These are phyloP conservation scores for Craterocephalus amniculus DNA, from an alignment of 2,797 vertebrate species.

Conservation along the genomic window DNA sequence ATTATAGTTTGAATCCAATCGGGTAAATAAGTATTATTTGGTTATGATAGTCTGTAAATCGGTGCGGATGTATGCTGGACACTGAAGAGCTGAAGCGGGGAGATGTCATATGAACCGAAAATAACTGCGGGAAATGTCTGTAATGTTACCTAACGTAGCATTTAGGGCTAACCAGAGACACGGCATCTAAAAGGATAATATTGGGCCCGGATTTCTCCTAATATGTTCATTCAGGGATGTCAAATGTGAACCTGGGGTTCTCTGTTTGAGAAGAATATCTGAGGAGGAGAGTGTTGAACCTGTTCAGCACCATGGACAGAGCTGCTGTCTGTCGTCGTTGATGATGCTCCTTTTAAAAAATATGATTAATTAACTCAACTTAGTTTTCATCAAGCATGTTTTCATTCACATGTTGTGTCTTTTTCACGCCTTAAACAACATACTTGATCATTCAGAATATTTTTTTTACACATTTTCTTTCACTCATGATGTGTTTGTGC, in stretches of 20 bases:
- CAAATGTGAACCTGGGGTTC: neutral
- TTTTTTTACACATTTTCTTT: neutral
- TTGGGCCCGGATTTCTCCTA: constrained; percentile 23
- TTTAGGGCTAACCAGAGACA: constrained; percentile 59
- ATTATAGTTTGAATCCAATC: neutral
- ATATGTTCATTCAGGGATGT: constrained; percentile 6
- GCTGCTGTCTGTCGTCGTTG: constrained; percentile 10
- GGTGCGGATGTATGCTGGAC: neutral
- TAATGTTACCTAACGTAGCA: constrained; percentile 43
- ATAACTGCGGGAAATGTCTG: constrained; percentile 3
- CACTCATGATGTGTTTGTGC: neutral
- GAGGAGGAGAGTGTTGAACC: neutral
- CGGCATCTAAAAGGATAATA: constrained; percentile 10
- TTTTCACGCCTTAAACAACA: neutral
- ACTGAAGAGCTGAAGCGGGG: no score
- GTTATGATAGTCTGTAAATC: fast-evolving
- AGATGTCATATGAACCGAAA: neutral
- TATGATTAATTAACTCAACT: neutral
- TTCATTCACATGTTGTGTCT: no score
- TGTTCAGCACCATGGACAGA: constrained; percentile 82
- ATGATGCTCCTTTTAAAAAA: no score
- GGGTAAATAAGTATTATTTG: neutral
- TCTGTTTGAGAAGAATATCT: neutral
- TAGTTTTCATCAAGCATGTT: neutral
- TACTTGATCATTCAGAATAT: neutral